These are phyloP conservation scores for Drosophila pseudotakahashii DNA, from an alignment of 2,888 invertebrate genomes.

Conservation along the genomic window DNA sequence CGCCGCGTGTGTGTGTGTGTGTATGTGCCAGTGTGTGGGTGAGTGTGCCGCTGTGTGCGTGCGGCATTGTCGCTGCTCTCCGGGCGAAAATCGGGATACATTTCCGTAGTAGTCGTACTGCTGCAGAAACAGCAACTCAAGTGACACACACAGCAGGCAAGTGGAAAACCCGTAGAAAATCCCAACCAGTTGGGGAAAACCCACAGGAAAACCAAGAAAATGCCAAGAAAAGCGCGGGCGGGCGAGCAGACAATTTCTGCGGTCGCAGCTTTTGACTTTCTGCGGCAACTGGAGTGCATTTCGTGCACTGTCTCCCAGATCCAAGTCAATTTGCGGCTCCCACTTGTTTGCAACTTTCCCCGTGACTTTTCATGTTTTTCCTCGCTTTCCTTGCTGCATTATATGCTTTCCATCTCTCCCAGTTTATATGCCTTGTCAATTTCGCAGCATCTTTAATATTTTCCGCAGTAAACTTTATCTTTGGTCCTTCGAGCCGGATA, in stretches of 20 bases:
- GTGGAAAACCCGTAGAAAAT: conserved; percentile 18
- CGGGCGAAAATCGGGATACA: conserved; percentile 69
- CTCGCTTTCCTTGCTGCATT: background rate
- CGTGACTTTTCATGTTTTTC: conserved; percentile 17
- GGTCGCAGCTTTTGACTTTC: conserved; percentile 31
- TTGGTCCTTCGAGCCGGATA: background rate
- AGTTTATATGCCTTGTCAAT: background rate
- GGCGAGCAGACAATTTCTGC: conserved; percentile 14
- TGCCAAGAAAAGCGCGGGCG: conserved; percentile 10
- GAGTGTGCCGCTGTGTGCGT: conserved; percentile 37
- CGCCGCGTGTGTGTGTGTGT: conserved; percentile 21
- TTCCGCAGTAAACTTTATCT: background rate
- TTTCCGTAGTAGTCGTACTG: conserved; percentile 54
- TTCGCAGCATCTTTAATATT: background rate
- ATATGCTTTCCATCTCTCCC: conserved; percentile 6
- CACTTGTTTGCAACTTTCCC: conserved; percentile 34
- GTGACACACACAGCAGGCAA: conserved; percentile 48
- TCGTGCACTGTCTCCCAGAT: conserved; percentile 23
- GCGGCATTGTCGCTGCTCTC: conserved; percentile 53
- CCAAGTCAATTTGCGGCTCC: conserved; percentile 19
- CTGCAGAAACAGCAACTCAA: conserved; percentile 41
- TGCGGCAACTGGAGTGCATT: conserved; percentile 28
- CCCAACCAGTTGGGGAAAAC: background rate
- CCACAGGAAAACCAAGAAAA: conserved; percentile 14
- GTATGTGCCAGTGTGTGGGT: conserved; percentile 23